Evolutionary conservation across 1,140 invertebrate genomes (phyloP), one percentile per base, ranked within the genome.

Genomic region (Drosophila micromelanica): DNA sequence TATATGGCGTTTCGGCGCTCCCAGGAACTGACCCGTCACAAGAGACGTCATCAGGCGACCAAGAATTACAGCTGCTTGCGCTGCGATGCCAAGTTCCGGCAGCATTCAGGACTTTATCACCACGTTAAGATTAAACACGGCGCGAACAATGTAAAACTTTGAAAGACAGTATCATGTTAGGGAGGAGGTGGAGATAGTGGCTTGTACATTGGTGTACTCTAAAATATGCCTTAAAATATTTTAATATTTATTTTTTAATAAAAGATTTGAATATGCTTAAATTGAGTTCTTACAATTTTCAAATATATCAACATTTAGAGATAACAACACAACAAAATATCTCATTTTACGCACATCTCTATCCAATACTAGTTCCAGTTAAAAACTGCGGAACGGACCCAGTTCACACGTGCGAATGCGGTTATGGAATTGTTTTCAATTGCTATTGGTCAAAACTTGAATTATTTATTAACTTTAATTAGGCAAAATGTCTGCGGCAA

Each of bases 401-500:
- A 43, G 61, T 35, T 61, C 27, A 60, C 65, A 68, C 65, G 65
- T 68, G 65, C 49, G 0, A 20, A 32, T 27, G 12, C 3, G 46
- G 9, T 35, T 2, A 15, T 38, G 4, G 13, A 23, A 13, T 68
- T 54, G 48, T 60, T 45, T 38, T 54, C 30, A 11, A 30, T 20
- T 27, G 11, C 23, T 37, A 46, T 60, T 48, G 23, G 9, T 3
- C 5, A 65, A 1, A 30, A 30, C 13, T 35, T 42, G 9, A 17
- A 7, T 6, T 35, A 37, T 30, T 46, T 38, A 38, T 20, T 32
- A 38, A 42, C 11, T 48, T 8, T 45, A 60, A 13, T 2, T 7
- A 0, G n/a, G 5, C 6, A 60, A 12, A 12, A 87, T 87, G 82
- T 80, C 61, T 0, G 68, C 72, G 20, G 35, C 51, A 15, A 55